Evolutionary conservation across 2,113 vertebrate genomes (phyloP).

Genomic region (Esox niger): DNA sequence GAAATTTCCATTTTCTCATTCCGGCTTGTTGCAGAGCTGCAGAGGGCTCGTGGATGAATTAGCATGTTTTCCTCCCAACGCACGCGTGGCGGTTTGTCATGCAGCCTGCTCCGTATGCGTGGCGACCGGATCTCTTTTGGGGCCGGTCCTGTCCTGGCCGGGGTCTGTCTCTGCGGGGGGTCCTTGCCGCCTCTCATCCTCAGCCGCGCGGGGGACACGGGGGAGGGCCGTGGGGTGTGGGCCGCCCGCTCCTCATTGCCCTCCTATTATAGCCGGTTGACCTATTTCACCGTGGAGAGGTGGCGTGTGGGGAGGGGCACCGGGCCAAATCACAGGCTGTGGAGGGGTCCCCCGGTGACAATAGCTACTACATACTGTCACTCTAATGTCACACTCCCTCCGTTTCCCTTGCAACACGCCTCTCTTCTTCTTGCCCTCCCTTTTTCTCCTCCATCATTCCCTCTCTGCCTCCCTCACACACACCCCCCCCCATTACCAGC

Average conservation of each 20-base stretch:
- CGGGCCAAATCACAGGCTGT: constrained; percentile 69
- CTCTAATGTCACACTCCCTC: constrained; percentile 57
- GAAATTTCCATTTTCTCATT: constrained; percentile 36
- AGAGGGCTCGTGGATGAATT: no score
- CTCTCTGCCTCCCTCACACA: constrained; percentile 8
- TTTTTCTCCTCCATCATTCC: constrained; percentile 11
- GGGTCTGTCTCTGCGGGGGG: constrained; percentile 44
- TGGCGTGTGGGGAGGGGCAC: constrained; percentile 30
- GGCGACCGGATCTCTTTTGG: no score
- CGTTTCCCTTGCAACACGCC: not conserved
- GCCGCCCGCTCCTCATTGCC: constrained; percentile 79
- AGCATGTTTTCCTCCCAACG: no score
- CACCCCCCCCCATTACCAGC: not conserved
- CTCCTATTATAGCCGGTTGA: constrained; percentile 91
- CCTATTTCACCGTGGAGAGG: constrained; percentile 84
- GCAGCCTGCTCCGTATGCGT: no score
- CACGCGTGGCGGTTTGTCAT: constrained; percentile 27
- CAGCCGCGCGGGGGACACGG: constrained; percentile 27
- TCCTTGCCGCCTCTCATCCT: constrained; percentile 32
- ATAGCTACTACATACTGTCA: constrained; percentile 49
- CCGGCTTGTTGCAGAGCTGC: constrained; percentile 16
- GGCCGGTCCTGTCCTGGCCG: constrained; percentile 55
- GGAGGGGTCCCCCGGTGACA: constrained; percentile 62
- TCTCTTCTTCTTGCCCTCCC: constrained; percentile 2
- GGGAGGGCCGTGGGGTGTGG: constrained; percentile 5